These are phyloP conservation scores for Drosophila mayri DNA, from an alignment of 1,140 invertebrate genomes.

Conservation along the genomic window DNA sequence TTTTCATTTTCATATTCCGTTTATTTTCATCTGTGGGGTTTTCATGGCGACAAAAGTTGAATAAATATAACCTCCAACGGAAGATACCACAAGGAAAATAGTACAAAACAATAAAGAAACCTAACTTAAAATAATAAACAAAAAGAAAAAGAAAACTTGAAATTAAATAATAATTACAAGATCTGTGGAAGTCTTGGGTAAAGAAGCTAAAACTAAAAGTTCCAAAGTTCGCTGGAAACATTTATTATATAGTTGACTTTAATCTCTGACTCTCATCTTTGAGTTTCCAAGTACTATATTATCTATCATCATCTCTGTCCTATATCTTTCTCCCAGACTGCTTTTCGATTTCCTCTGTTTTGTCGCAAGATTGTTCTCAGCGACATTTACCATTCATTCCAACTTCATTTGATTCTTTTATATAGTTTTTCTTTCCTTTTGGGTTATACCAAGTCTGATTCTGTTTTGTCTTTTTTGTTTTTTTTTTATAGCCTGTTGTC, in stretches of 20 bases:
- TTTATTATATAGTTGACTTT: constrained; percentile 5
- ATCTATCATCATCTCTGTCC: constrained; percentile 23
- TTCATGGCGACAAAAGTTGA: constrained; percentile 29
- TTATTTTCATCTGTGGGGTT: constrained; percentile 24
- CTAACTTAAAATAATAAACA: constrained; percentile 36
- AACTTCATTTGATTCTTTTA: constrained; percentile 18
- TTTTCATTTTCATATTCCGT: constrained; percentile 21
- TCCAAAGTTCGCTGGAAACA: constrained; percentile 3
- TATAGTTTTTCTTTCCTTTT: constrained; percentile 1
- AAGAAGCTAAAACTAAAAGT: background rate
- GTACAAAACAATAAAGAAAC: constrained; percentile 22
- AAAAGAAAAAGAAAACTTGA: background rate
- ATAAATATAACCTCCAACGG: constrained; percentile 37
- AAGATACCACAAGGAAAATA: constrained; percentile 12
- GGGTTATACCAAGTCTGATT: constrained; percentile 6
- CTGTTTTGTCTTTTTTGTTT: background rate
- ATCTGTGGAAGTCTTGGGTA: background rate
- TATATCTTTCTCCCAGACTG: constrained; percentile 8
- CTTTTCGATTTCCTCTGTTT: constrained; percentile 11
- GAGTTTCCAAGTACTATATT: constrained; percentile 7
- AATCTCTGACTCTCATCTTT: background rate
- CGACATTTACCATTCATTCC: constrained; percentile 18
- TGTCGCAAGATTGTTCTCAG: constrained; percentile 16
- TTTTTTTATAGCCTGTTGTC: constrained; percentile 23
- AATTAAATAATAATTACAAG: background rate